Evolutionary conservation across 1,140 invertebrate species (phyloP), one percentile per base, ranked within the genome.

Genomic region (Neodiprion virginianus): DNA sequence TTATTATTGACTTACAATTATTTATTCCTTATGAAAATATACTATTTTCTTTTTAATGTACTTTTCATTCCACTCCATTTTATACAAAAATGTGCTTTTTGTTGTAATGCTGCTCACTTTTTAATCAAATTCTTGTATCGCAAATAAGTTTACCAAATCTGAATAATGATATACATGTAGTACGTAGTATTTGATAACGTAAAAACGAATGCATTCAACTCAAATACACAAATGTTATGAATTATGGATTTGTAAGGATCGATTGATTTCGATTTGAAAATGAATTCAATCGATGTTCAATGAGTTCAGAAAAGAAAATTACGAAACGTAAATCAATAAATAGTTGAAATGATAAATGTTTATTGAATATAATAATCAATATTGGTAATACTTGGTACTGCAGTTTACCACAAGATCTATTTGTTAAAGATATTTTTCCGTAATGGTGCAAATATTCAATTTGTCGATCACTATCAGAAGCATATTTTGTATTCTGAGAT

Each of bases 1-100:
- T 76, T 82, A 83, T 83, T 87, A 88, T 87, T 87, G 85, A 88
- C 86, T 88, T 88, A 88, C 71, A 85, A 82, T 84, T 61, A 61
- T 61, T 83, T 85, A 82, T 82, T 80, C 79, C 83, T 87, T 88
- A 88, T 81, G 87, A 88, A 88, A 88, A 88, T 88, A 88, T 82
- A 86, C 78, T 80, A 74, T 79, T 81, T 47, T 83, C 78, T 84
- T 78, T 85, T 83, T 80, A 82, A 74, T 80, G 79, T 84, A 81
- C 81, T 76, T 77, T 67, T 78, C 74, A 77, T 80, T 80, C 78
- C 77, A 79, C 77, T 70, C 67, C 69, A 21, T 75, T 17, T 23
- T 9, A 48, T 66, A 74, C 23, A 74, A 74, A 74, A 68, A 70
- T 61, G 48, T 71, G 73, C 47, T 48, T 23, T 47, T 69, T 47